Base-by-base conservation (phyloP, 2,888 invertebrate species). In the Nomada lathburiana region DNA sequence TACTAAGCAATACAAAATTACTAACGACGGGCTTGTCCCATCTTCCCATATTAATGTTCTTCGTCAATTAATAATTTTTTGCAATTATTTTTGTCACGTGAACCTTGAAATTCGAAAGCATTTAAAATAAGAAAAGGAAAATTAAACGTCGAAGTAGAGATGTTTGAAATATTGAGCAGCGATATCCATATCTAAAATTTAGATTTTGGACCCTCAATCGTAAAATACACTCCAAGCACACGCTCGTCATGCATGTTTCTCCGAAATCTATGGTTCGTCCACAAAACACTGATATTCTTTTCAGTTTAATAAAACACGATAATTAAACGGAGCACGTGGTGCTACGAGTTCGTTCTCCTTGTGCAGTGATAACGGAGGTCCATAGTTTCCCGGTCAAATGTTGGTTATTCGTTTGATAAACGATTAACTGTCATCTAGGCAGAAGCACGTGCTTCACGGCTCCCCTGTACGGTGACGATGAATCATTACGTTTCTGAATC, bases 351-450 rank as follows among this genome's bases (percentile, higher is more conserved):
- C 79, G 69, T 80, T 82, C 76, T 86, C 65, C 77, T 83, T 80
- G 55, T 44, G 36, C 44, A 68, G 60, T 62, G 85, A 88, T 88
- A 87, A 82, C 69, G 36, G 71, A 83, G 74, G 83, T 89, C 50
- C 84, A 88, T 83, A 86, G 83, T 88, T 87, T 90, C 80, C 82
- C 76, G 84, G 80, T 88, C 84, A 86, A 86, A 82, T 82, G 80
- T 88, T 85, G 84, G 83, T 76, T 81, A 53, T 29, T 70, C 53
- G 63, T 63, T 65, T 50, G 84, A 86, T 87, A 84, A 88, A 74
- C 20, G 76, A n/a, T 23, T n/a, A 67, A 52, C 71, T 84, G 77
- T 76, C 83, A 76, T 65, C 69, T 47, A 59, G 16, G 18, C 16
- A 20, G 23, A 42, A 50, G 73, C 80, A 83, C 85, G 85, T 85